A percentile compares a stretch with the other conserved stretches of the same genome.
Conservation (phyloP, 2,888 invertebrate species). For the Agapetus fuscipes region DNA sequence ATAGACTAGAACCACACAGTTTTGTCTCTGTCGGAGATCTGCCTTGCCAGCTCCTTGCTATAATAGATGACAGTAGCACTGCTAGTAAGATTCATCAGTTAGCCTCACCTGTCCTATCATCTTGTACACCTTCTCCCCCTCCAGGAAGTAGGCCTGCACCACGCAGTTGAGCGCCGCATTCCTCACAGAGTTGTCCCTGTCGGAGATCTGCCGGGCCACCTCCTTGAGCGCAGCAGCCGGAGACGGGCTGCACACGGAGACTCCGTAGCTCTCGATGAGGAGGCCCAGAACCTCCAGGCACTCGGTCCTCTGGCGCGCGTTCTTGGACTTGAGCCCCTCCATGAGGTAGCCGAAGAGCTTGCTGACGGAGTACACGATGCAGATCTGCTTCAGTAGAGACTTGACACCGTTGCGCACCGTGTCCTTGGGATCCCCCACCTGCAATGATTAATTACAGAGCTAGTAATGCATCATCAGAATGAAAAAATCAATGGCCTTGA, state of each 20-base stretch:
- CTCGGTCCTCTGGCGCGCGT: slow-evolving; percentile 91
- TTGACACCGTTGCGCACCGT: slow-evolving; percentile 85
- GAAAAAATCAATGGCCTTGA: background rate
- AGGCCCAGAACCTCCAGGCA: slow-evolving; percentile 87
- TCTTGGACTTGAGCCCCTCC: slow-evolving; percentile 95
- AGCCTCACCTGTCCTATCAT: slow-evolving; percentile 84
- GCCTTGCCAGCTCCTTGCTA: too few species aligned
- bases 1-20: too few species aligned
- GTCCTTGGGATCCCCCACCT: slow-evolving; percentile 95
- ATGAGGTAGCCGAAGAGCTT: slow-evolving; percentile 85
- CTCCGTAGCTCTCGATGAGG: slow-evolving; percentile 77
- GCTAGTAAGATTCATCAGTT: too few species aligned
- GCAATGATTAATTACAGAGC: slow-evolving; percentile 15
- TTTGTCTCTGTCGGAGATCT: too few species aligned
- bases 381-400: slow-evolving; percentile 73
- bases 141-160: slow-evolving; percentile 79
- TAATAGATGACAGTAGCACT: too few species aligned
- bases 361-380: slow-evolving; percentile 76
- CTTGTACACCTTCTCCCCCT: slow-evolving; percentile 87
- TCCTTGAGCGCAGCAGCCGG: slow-evolving; percentile 75
- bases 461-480: background rate
- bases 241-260: slow-evolving; percentile 73
- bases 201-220: slow-evolving; percentile 90
- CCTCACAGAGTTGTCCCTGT: slow-evolving; percentile 91
- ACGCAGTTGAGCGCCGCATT: slow-evolving; percentile 93